Evolutionary conservation across 1,140 invertebrate species (phyloP).

Genomic region (Eupeodes corollae): DNA sequence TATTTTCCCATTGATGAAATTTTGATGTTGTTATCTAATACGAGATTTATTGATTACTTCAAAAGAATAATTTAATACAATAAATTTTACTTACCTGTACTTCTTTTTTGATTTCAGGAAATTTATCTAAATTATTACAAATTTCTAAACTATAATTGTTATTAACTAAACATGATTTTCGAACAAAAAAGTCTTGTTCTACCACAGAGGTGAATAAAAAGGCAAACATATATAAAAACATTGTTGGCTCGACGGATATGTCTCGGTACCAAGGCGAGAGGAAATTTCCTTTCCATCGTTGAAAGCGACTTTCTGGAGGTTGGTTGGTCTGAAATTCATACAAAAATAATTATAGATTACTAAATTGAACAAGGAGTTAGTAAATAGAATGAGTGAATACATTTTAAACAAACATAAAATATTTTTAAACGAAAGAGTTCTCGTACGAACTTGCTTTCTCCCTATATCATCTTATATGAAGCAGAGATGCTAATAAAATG

Average conservation of each 20-base stretch:
- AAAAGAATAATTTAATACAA: background rate
- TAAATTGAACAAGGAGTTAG: no score
- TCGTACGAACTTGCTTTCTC: no score
- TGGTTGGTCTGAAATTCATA: no score
- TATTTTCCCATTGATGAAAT: conserved; percentile 63
- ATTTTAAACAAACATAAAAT: no score
- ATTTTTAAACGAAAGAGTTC: no score
- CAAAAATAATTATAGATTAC: no score
- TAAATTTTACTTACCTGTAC: conserved; percentile 44
- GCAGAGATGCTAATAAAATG: no score
- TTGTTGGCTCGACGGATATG: conserved; percentile 59
- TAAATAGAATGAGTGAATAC: no score
- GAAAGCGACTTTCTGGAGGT: no score
- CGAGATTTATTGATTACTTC: conserved; percentile 1
- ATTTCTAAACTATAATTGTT: conserved; percentile 50
- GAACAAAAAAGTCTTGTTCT: conserved; percentile 62
- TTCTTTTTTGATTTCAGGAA: conserved; percentile 45
- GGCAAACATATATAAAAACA: conserved; percentile 71
- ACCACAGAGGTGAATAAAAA: conserved; percentile 65
- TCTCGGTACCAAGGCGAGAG: conserved; percentile 4
- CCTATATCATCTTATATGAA: no score
- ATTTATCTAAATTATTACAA: conserved; percentile 46
- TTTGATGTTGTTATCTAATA: conserved; percentile 52
- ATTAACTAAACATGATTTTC: conserved; percentile 60
- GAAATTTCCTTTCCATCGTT: conserved; percentile 1